Base-by-base conservation (phyloP, 2,888 invertebrate genomes). In the Brenthis ino region DNA sequence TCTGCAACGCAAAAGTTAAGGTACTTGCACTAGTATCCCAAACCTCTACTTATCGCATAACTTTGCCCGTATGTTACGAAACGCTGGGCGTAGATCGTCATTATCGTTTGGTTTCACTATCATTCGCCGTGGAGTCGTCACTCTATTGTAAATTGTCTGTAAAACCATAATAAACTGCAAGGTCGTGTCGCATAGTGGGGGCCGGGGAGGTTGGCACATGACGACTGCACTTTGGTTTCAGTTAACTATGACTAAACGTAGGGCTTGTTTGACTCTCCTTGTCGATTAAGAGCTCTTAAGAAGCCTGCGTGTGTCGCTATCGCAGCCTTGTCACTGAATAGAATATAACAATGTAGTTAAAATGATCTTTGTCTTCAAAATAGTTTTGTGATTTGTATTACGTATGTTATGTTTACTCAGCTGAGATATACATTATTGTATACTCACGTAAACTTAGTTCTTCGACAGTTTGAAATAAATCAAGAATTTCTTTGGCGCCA, bases 121-220 rank as follows among this genome's bases (percentile, higher is more conserved):
- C 89, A 86, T 88, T 86, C 80, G 86, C 80, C 83, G 87, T 82
- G 68, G 82, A 81, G 83, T 88, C 88, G 90, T 89, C 90, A 87
- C 79, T 85, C 88, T 82, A 91, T 91, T 91, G 92, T 91, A 89
- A 91, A 88, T 88, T 87, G 88, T 86, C 86, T 86, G 89, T 88
- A 87, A 87, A 88, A 88, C 89, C 86, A 90, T 90, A 90, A 93
- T 90, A 86, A 87, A 85, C 87, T 83, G 86, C 91, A 93, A 92
- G 92, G 92, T 91, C 91, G 88, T 74, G 77, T 79, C 77, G 79
- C 76, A 80, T 82, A 82, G 91, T 84, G 90, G 90, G 89, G 87
- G 79, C 80, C 75, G 82, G 80, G 89, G 89, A 88, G 86, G 79
- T 80, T 75, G 81, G 79, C 82, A 82, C 82, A 84, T 83, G 80